A percentile compares a stretch with the other conserved stretches of the same genome.
Conservation (phyloP, 1,140 invertebrate genomes). For the Sarcophaga bullata region DNA sequence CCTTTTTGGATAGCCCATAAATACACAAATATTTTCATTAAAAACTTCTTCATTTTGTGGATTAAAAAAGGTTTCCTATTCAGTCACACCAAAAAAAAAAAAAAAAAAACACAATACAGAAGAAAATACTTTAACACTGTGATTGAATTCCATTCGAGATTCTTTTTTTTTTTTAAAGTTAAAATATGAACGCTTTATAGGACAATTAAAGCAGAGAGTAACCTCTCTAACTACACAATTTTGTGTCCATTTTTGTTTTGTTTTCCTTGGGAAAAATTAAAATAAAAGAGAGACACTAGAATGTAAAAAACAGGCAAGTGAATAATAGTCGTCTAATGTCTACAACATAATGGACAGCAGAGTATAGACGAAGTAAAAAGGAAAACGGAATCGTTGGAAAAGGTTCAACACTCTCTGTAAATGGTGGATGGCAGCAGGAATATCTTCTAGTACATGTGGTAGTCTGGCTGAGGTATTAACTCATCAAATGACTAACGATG, state of each 20-base stretch:
- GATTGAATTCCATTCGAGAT: conserved; percentile 24
- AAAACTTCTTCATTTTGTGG: not conserved
- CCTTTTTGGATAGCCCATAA: not conserved
- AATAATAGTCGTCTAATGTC: not conserved
- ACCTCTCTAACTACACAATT: not conserved
- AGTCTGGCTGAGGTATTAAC: conserved; percentile 46
- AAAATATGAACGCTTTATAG: not conserved
- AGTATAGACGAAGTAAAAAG: not conserved
- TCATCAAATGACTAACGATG: conserved; percentile 48
- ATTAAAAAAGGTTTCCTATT: not conserved
- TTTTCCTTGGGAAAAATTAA: not conserved
- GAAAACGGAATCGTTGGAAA: conserved; percentile 4
- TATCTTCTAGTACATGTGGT: conserved; percentile 35
- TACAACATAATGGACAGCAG: not conserved
- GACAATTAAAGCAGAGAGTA: not conserved
- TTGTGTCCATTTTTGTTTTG: not conserved
- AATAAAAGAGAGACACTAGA: no score
- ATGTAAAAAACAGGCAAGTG: not conserved
- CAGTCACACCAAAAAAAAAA: no score
- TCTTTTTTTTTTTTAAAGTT: no score
- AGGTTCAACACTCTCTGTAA: conserved; percentile 27
- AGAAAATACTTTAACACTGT: not conserved
- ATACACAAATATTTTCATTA: not conserved
- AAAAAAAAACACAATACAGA: not conserved
- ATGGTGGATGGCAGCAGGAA: not conserved